Evolutionary conservation across 2,888 invertebrate genomes (phyloP).

Genomic region (Listrodromus nycthemerus): DNA sequence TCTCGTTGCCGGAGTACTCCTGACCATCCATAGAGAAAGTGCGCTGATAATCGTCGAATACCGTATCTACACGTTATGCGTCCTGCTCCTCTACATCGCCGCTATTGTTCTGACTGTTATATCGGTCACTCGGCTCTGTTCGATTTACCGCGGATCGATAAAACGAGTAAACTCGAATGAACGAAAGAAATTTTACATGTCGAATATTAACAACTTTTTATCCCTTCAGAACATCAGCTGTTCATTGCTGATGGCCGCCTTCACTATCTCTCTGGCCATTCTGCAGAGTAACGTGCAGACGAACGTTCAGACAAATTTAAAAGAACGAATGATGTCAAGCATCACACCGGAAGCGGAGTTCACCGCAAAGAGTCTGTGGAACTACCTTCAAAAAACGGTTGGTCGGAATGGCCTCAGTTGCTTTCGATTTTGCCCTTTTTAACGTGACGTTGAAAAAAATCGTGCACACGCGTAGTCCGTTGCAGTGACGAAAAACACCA

Average conservation of each 20-base stretch:
- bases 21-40: conserved; percentile 60
- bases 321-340: conserved; percentile 62
- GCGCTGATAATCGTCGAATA: conserved; percentile 61
- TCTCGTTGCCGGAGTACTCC: conserved; percentile 56
- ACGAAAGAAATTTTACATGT: conserved; percentile 3
- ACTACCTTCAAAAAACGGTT: conserved; percentile 67
- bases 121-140: conserved; percentile 58
- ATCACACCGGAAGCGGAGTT: conserved; percentile 41
- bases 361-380: conserved; percentile 53
- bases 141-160: conserved; percentile 33
- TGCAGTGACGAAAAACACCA: no score
- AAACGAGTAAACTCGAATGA: conserved; percentile 35
- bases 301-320: conserved; percentile 53
- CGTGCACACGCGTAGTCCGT: no score
- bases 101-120: conserved; percentile 57
- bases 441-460: no score
- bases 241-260: conserved; percentile 53
- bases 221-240: conserved; percentile 41
- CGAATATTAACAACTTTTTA: not conserved
- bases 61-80: conserved; percentile 47
- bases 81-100: conserved; percentile 53
- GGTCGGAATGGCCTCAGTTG: not conserved
- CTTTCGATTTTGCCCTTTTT: no score
- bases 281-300: conserved; percentile 61
- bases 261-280: conserved; percentile 64